Evolutionary conservation across 2,113 vertebrate species (phyloP), one percentile per base, ranked within the genome.

Genomic region (Podilymbus podiceps): DNA sequence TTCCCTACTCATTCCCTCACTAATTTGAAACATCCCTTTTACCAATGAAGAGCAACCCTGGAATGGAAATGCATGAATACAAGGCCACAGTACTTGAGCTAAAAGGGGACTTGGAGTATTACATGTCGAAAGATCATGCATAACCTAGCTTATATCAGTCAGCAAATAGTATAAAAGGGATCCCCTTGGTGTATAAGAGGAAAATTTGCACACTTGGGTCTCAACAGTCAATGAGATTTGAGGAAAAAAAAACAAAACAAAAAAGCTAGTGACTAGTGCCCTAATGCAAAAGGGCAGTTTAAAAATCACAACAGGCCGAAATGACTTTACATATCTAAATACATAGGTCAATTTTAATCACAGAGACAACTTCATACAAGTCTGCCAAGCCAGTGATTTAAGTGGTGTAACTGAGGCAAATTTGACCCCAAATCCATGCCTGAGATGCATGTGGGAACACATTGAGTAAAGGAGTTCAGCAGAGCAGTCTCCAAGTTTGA

Each of bases 1-100:
- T 84, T 80, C 67, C 84, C 77, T 81, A 11, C 85, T 86, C 14
- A 27, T 74, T 85, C 38, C 77, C 55, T 68, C 50, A 96, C 94
- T 97, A 97, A 97, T 75, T 23, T 72, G 59, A 53, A 93, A 75
- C 87, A 78, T 63, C 15, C 8, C 11, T 80, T 80, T 79, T 59
- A 85, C 42, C 50, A 82, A 8, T 12, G 17, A 87, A 85, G 60
- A 94, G 22, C 44, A 81, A 5, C 52, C 49, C 31, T 88, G 33
- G 69, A 95, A 66, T 58, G 44, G 87, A 85, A 88, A 49, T 49
- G 31, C 55, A 49, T 69, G 75, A 89, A 53, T 79, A 30, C 2
- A 0, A 40, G 30, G 67, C 49, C 30, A 38, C 28, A 56, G 27
- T 17, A 24, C 44, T 13, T 68, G 15, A 79, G 63, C 25, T 95